Evolutionary conservation across 1,140 invertebrate species (phyloP).

Genomic region (Panulirus ornatus): DNA sequence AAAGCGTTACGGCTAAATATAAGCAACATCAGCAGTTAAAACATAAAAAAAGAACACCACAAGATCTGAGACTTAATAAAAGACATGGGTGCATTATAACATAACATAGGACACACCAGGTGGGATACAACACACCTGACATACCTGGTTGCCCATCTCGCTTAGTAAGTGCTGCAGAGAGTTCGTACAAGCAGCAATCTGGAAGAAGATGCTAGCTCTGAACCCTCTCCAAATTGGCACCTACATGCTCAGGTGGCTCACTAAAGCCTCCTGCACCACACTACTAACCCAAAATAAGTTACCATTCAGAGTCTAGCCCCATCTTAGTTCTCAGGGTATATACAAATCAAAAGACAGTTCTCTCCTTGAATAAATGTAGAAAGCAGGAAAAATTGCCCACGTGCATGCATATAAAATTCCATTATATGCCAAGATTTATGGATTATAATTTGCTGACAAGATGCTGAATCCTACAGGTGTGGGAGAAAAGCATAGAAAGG

Average conservation of each 20-base stretch:
- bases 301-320: not conserved
- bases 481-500: too few species aligned
- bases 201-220: conserved; percentile 57
- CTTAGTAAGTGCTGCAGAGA: conserved; percentile 54
- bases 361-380: too few species aligned
- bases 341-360: too few species aligned
- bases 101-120: conserved; percentile 21
- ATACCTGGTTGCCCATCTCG: conserved; percentile 35
- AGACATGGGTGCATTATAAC: not conserved
- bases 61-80: too few species aligned
- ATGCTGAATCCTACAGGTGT: too few species aligned
- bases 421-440: conserved; percentile 1
- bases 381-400: too few species aligned
- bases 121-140: conserved; percentile 40
- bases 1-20: not conserved
- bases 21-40: not conserved
- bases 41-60: too few species aligned
- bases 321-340: not conserved
- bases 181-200: conserved; percentile 67
- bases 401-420: conserved; percentile 4
- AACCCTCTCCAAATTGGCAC: conserved; percentile 23
- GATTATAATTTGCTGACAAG: too few species aligned
- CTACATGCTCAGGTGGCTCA: not conserved
- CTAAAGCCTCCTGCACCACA: not conserved
- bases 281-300: not conserved